Conservation (phyloP, 92 coral and sea anemone species). For the Phenganax stokvisi region DNA sequence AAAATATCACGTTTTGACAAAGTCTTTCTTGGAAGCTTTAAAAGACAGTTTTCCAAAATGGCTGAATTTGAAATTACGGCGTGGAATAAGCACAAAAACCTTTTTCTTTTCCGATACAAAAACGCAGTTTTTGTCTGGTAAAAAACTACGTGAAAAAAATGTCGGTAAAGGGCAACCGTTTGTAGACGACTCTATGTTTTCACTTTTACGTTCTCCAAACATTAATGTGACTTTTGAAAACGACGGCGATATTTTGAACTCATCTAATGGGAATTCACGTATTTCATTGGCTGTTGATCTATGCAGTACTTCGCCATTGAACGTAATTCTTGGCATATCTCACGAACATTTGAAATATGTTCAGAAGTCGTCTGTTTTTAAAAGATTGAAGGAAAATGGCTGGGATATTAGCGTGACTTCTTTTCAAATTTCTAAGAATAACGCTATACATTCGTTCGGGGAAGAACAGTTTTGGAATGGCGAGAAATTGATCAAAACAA, state of each 20-base stretch:
- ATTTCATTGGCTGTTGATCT: slow-evolving; percentile 56
- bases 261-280: slow-evolving; percentile 31
- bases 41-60: slow-evolving; percentile 57
- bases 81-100: slow-evolving; percentile 4
- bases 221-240: slow-evolving; percentile 43
- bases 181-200: slow-evolving; percentile 43
- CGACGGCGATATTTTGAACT: slow-evolving; percentile 39
- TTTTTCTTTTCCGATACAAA: slow-evolving; percentile 38
- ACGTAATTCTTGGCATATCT: slow-evolving; percentile 16
- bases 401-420: slow-evolving; percentile 26
- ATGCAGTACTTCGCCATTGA: slow-evolving; percentile 42
- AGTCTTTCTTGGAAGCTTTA: slow-evolving; percentile 49
- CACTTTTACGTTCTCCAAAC: slow-evolving; percentile 49
- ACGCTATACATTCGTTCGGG: neutral
- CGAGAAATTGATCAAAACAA: neutral
- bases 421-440: slow-evolving; percentile 26
- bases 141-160: slow-evolving; percentile 35
- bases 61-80: slow-evolving; percentile 42
- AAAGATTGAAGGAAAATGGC: slow-evolving; percentile 13
- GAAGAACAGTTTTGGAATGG: slow-evolving; percentile 23
- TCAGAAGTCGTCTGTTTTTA: slow-evolving; percentile 8
- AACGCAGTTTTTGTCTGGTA: slow-evolving; percentile 55
- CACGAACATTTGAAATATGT: neutral
- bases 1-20: slow-evolving; percentile 23
- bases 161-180: slow-evolving; percentile 46